Base-by-base conservation (phyloP, 1,140 invertebrate genomes). In the Arion vulgaris region DNA sequence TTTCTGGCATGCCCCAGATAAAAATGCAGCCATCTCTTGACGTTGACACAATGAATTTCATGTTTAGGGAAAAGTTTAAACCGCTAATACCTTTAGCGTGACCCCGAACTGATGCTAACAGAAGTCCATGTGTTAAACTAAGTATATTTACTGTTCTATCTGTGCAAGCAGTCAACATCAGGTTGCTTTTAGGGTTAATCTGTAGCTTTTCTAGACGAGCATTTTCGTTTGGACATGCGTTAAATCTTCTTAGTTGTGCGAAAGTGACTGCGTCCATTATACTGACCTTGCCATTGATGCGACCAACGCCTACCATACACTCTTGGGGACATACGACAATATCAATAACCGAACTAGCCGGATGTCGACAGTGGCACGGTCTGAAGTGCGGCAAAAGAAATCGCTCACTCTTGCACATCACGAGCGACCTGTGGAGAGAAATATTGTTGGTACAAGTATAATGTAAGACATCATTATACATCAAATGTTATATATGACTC, bases 41-140 rank as follows among this genome's bases (percentile, higher is more conserved):
- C 17, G 76, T 66, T 41, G 76, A 78, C 34, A 78, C 45, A 17
- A 78, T 66, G 76, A 66, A 78, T 57, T 68, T 78, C 76, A 78
- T 57, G 57, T 78, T 78, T n/a, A 15, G 32, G 13, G 76, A 78
- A 41, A 78, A 62, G 76, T 41, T 36, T 1, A 78, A 34, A 4
- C 76, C 76, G 76, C 76, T 78, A 5, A 78, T 28, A 32, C 76
- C 45, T 66, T 78, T 78, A 2, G 76, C 36, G 62, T 62, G 76
- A 41, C 76, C 62, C 32, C 32, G 13, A n/a, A 78, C 76, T 36
- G 28, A n/a, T 5, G 76, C 62, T 2, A 78, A 26, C 28, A 78
- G 11, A 1, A 78, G 0, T 0, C 76, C 76, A 11, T 68, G 51
- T 11, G 34, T 38, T n/a, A 66, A 49, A 26, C 57, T 78, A 23